phyloP scores from a whole-genome alignment of 53 echinoderm and acorn worm genomes.

The Echinometra lucunter region DNA sequence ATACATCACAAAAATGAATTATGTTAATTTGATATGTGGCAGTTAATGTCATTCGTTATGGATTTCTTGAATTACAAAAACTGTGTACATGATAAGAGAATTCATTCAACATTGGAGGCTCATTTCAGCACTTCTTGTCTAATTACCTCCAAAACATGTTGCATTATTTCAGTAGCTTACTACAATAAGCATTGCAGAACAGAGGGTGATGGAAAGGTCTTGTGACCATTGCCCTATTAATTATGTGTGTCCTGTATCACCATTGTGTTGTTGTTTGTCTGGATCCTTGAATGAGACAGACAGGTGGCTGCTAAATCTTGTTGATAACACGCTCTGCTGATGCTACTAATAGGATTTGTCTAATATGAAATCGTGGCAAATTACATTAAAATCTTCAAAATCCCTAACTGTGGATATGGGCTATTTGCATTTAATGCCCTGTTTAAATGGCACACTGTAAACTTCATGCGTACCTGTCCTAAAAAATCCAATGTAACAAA shows the following conservation, averaged over 20 bases:
- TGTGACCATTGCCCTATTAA: conserved; percentile 13
- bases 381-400: not conserved
- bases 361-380: not conserved
- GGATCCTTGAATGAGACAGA: not conserved
- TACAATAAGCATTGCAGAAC: not conserved
- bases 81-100: too few species aligned
- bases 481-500: not conserved
- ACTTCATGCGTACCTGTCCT: not conserved
- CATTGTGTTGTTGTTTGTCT: not conserved
- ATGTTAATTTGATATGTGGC: not conserved
- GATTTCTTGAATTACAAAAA: not conserved
- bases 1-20: not conserved
- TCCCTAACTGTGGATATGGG: not conserved
- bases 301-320: not conserved
- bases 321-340: not conserved
- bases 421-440: not conserved
- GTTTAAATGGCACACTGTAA: not conserved
- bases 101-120: too few species aligned
- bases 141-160: not conserved
- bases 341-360: not conserved
- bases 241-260: not conserved
- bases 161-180: not conserved
- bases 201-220: not conserved
- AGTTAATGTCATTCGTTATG: not conserved
- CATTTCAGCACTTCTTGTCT: not conserved